Conservation (phyloP, 2,888 invertebrate species). For the Eristalinus sepulchralis region DNA sequence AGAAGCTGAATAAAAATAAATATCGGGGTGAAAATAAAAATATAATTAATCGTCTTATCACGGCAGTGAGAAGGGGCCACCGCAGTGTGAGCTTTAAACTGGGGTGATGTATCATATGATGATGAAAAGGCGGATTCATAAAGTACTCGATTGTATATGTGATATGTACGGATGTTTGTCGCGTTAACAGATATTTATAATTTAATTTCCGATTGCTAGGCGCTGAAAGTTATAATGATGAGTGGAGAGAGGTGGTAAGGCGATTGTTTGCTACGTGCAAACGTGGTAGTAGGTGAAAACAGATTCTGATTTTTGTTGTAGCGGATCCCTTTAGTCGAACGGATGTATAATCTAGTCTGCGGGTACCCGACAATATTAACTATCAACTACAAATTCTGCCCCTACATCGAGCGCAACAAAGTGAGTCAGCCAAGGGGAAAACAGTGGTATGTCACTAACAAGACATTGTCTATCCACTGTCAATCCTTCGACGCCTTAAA, state of each 20-base stretch:
- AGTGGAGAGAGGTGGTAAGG: neutral
- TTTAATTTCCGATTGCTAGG: neutral
- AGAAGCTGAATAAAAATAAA: conserved; percentile 21
- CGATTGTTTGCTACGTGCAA: neutral
- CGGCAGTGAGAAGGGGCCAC: neutral
- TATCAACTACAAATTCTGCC: too few relatives aligned
- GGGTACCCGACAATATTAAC: too few relatives aligned
- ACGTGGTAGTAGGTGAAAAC: neutral
- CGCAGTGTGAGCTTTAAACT: neutral
- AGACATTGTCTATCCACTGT: too few relatives aligned
- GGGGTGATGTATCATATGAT: neutral
- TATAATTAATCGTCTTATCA: neutral
- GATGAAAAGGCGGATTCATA: neutral
- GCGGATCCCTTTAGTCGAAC: too few relatives aligned
- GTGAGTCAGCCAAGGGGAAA: too few relatives aligned
- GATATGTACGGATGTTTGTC: too few relatives aligned
- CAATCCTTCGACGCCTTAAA: too few relatives aligned
- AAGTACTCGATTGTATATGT: neutral
- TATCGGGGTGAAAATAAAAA: conserved; percentile 12
- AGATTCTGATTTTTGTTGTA: neutral
- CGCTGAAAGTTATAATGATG: neutral
- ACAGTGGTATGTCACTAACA: too few relatives aligned
- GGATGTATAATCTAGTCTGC: too few relatives aligned
- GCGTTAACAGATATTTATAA: neutral
- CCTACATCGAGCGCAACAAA: too few relatives aligned